These are phyloP conservation scores for Andricus grossulariae DNA, from an alignment of 1,140 invertebrate species.

Conservation along the genomic window DNA sequence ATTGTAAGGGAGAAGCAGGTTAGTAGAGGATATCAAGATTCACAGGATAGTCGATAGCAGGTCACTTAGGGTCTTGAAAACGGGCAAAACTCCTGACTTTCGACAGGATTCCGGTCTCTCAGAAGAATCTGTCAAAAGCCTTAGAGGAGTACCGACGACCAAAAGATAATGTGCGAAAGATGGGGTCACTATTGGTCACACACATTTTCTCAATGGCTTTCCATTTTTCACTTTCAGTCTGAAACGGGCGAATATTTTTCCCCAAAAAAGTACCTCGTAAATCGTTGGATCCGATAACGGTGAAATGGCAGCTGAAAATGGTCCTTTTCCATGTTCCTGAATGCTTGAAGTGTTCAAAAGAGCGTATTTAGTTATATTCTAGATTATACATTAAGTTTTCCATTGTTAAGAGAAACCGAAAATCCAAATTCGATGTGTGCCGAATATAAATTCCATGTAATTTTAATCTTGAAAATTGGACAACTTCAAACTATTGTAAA, in stretches of 20 bases:
- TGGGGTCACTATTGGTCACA: slow-evolving; percentile 7
- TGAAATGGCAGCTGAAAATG: not conserved
- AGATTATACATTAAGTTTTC: too few species aligned
- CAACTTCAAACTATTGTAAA: too few species aligned
- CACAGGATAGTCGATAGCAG: not conserved
- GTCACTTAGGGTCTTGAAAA: not conserved
- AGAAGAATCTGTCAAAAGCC: not conserved
- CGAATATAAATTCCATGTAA: too few species aligned
- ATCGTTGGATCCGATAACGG: not conserved
- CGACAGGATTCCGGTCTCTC: not conserved
- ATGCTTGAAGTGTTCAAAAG: not conserved
- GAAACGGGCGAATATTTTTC: slow-evolving; percentile 1
- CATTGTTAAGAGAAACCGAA: too few species aligned
- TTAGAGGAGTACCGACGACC: not conserved
- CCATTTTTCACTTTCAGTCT: slow-evolving; percentile 1
- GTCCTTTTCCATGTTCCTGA: not conserved
- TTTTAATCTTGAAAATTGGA: too few species aligned
- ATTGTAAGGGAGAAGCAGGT: not conserved
- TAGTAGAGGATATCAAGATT: not conserved
- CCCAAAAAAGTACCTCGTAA: slow-evolving; percentile 5
- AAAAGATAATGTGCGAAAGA: slow-evolving; percentile 6
- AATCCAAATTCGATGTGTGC: too few species aligned
- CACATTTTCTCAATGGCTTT: not conserved
- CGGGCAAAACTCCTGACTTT: not conserved
- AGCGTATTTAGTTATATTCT: too few species aligned